A percentile compares a stretch with the other conserved stretches of the same genome.
Conservation (phyloP, 2,113 vertebrate species). For the Kryptolebias marmoratus region DNA sequence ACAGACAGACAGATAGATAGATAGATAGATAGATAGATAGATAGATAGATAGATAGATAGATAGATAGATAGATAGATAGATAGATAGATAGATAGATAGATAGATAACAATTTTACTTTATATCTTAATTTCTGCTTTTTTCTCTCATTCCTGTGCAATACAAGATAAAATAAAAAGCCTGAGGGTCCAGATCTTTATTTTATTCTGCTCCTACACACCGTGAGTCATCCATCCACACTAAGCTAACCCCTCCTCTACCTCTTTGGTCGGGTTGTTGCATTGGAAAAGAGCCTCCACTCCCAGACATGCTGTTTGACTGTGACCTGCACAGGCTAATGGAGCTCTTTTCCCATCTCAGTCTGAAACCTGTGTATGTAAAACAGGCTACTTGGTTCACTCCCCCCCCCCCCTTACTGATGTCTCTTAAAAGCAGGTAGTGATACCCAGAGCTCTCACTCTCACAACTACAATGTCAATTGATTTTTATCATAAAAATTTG, state of each 20-base stretch:
- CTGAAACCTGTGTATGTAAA: constrained; percentile 29
- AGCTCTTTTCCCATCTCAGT: constrained; percentile 46
- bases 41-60: constrained; percentile 22
- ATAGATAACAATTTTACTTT: constrained; percentile 18
- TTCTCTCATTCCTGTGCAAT: constrained; percentile 31
- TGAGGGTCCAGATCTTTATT: constrained; percentile 60
- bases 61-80: constrained; percentile 28
- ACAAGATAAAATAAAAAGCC: constrained; percentile 52
- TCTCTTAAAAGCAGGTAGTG: constrained; percentile 9
- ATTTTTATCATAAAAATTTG: no score
- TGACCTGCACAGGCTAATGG: constrained; percentile 50
- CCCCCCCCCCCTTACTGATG: not conserved
- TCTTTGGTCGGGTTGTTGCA: constrained; percentile 33
- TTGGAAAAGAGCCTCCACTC: constrained; percentile 42
- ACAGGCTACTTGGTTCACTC: constrained; percentile 27
- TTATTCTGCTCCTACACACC: constrained; percentile 69
- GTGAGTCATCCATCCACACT: constrained; percentile 68
- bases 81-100: constrained; percentile 31
- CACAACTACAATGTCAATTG: no score
- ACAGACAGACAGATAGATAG: not conserved
- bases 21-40: constrained; percentile 3
- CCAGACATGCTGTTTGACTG: constrained; percentile 48
- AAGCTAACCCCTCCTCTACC: constrained; percentile 48
- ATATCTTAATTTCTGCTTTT: constrained; percentile 30
- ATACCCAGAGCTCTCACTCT: not conserved